Percentiles rank a stretch among this genome's conserved stretches.
Evolutionary conservation across 2,888 invertebrate genomes (phyloP).

Genomic region (Mythimna loreyi): DNA sequence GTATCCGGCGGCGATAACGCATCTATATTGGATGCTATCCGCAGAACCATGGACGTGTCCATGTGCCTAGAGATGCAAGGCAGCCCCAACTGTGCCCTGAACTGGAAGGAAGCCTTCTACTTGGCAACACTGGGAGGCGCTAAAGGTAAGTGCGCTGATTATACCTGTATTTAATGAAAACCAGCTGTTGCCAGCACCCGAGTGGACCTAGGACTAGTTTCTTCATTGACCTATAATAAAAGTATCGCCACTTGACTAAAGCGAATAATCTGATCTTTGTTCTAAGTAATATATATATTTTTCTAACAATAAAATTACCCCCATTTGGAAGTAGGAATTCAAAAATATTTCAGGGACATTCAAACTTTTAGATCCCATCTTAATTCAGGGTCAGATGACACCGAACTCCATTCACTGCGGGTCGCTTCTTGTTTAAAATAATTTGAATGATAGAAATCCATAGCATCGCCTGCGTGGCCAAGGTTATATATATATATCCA

Average conservation of each 20-base stretch:
- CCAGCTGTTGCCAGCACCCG: neutral
- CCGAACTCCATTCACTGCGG: too few species aligned
- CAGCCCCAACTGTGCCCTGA: slow-evolving; percentile 84
- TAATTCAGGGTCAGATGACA: too few species aligned
- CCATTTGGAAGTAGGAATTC: too few species aligned
- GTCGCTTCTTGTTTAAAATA: too few species aligned
- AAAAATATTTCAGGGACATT: too few species aligned
- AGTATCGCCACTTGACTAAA: too few species aligned
- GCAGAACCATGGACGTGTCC: slow-evolving; percentile 94
- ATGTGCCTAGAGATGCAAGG: slow-evolving; percentile 91
- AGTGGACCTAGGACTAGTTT: neutral
- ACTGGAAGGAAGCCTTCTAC: slow-evolving; percentile 95
- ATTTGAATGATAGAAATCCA: too few species aligned
- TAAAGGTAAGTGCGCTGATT: slow-evolving; percentile 88
- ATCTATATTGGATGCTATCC: slow-evolving; percentile 94
- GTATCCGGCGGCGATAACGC: slow-evolving; percentile 95
- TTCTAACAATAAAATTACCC: too few species aligned
- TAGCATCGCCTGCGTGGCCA: too few species aligned
- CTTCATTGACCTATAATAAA: neutral
- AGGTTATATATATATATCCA: neutral
- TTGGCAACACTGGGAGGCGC: slow-evolving; percentile 97
- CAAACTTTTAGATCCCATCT: too few species aligned
- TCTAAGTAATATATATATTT: too few species aligned
- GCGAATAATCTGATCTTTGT: too few species aligned
- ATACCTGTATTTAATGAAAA: neutral